Evolutionary conservation across 2,888 invertebrate species (phyloP), one percentile per base, ranked within the genome.

Genomic region (Hydrotaea cyrtoneurina): DNA sequence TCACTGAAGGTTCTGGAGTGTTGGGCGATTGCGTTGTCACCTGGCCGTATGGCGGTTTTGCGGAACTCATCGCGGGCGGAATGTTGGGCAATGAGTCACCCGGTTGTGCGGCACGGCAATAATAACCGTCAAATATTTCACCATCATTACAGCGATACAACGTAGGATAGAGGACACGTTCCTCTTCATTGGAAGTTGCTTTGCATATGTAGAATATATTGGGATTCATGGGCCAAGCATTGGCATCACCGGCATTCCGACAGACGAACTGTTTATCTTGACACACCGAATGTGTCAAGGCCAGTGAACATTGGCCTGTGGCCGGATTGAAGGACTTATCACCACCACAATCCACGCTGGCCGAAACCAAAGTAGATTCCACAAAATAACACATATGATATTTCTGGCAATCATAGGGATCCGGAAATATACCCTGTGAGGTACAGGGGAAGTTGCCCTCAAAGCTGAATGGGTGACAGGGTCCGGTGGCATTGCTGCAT

Each of bases 181-280:
- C 89, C 59, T 89, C 89, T n/a, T 90, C 86, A 82, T 90, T 91
- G 21, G 90, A 89, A 17, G 90, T 90, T 17, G 92, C 91, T 73
- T 91, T 92, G 87, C 92, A 92, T 3, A 92, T 92, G 50, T 92
- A 92, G 86, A 92, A 92, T 15, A 92, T 89, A 80, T 92, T 92
- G 3, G 88, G 86, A 82, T 90, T 92, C 50, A 87, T 90, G 0
- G 92, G 91, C 92, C 92, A 92, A 11, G 91, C 84, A 0, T 88
- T 88, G 43, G 90, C 91, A 84, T 91, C 91, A 1, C 92, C 92
- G 15, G 90, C 91, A 39, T 87, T 87, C 10, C 87, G 83, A 50
- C 92, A 92, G 1, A 87, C 75, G 69, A 91, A 92, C 72, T 92
- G 92, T 10, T 87, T 87, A 57, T 88, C 87, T 15, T 86, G 87